Evolutionary conservation across 2,797 vertebrate species (phyloP), one percentile per base, ranked within the genome.

Genomic region (Spondyliosoma cantharus): DNA sequence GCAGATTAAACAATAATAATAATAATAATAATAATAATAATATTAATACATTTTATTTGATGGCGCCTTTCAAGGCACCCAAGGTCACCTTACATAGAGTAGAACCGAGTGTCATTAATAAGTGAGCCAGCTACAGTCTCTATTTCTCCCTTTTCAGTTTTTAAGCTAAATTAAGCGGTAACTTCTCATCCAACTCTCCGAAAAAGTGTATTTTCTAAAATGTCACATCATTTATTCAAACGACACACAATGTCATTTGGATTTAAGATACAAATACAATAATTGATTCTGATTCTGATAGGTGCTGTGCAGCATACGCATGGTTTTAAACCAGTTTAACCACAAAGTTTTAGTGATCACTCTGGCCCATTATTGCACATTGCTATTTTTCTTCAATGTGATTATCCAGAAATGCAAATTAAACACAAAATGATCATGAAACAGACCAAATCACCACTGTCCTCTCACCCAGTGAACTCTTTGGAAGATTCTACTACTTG

Each of bases 401-500:
- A 65, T n/a, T 16, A 2, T 27, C 22, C 45, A 52, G 17, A 58
- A 24, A 76, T 25, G 29, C 24, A 25, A 53, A 45, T 24, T 48
- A 42, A 68, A 7, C 45, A 17, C n/a, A 64, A 20, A 48, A n/a
- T 22, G 20, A 71, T 52, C 24, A 53, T 7, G 43, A 16, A 78
- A 46, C 17, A 53, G 17, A 16, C 66, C 45, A 85, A 64, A 77
- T 62, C n/a, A 42, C 32, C 45, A 29, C 13, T 53, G 37, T 15
- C 37, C 42, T 58, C 52, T 62, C 56, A 45, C 54, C 42, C 27
- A 53, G 37, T 25, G 17, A 56, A 49, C 20, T 64, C 64, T 65
- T 75, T 75, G 46, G 37, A 20, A 42, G 15, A 71, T 50, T 67
- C n/a, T n/a, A n/a, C n/a, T n/a, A 53, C 76, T 87, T 84, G 57